Evolutionary conservation across 2,797 vertebrate species (phyloP), one percentile per base, ranked within the genome.

Genomic region (Channallabes apus): DNA sequence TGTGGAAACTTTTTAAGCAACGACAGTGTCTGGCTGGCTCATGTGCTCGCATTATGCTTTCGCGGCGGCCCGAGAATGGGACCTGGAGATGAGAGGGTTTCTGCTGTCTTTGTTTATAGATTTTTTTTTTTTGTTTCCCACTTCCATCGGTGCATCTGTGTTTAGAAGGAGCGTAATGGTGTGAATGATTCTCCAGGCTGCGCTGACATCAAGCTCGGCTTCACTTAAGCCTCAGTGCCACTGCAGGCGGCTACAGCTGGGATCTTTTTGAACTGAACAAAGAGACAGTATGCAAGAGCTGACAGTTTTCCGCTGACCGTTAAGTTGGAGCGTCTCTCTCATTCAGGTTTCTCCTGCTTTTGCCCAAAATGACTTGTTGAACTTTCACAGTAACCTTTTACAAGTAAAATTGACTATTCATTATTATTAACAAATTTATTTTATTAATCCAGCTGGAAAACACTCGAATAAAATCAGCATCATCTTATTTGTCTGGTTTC

Each of bases 201-300:
- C 61, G 27, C 54, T 51, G 65, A 73, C 68, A 68, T 51, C 22
- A 58, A 86, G 88, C 88, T 88, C 85, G 84, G 87, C 87, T 78
- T 88, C 20, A 82, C 85, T 88, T 80, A 85, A 85, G 87, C 90
- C 88, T 86, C 72, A 1, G 88, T 84, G 82, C 90, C 83, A 85
- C 87, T 79, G 82, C 90, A 88, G 5, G 82, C 86, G 77, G 69
- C 91, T 91, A 86, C 90, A 91, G 91, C 89, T 93, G 92, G 84
- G 84, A 84, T 87, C 88, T 87, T 88, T 88, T 89, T 0, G 1
- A 15, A 88, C 82, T 58, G 56, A 82, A 73, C 71, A 61, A 64
- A 56, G 77, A 78, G 59, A 29, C 32, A 41, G 59, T 84, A 82
- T 68, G 22, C 72, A 54, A 67, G 82, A 12, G 46, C 46, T 51